Percentiles rank a stretch among this genome's conserved stretches.
Conservation (phyloP, 1,140 invertebrate genomes). For the Formica exsecta region DNA sequence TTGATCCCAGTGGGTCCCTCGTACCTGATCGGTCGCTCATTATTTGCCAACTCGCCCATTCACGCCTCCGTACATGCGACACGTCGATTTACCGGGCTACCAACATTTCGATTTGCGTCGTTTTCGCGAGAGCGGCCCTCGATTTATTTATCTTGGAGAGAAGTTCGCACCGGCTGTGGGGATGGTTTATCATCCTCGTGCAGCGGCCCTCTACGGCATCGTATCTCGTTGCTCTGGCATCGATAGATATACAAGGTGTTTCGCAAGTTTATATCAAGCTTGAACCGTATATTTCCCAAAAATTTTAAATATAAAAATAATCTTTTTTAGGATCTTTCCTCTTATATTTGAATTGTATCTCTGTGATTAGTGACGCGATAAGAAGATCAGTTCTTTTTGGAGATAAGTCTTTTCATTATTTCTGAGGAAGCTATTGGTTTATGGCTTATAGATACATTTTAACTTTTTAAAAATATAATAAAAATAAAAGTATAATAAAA, state of each 20-base stretch:
- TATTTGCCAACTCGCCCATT: constrained; percentile 59
- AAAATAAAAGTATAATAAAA: too few relatives aligned
- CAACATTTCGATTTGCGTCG: constrained; percentile 67
- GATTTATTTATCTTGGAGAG: constrained; percentile 79
- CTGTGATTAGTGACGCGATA: neutral
- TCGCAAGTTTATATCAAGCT: neutral
- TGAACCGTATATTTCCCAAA: neutral
- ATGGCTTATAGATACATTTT: neutral
- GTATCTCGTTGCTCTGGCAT: constrained; percentile 40
- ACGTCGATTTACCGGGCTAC: constrained; percentile 32
- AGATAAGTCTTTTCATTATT: neutral
- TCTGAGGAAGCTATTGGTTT: neutral
- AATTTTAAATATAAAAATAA: neutral
- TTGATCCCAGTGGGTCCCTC: neutral
- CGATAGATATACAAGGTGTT: constrained; percentile 27
- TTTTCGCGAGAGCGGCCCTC: constrained; percentile 46
- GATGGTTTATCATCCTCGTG: constrained; percentile 51
- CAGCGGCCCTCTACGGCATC: constrained; percentile 6
- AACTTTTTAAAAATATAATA: neutral
- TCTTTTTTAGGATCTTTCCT: neutral
- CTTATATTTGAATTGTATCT: neutral
- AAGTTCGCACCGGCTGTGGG: constrained; percentile 41
- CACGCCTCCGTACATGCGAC: constrained; percentile 35
- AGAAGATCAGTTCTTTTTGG: neutral
- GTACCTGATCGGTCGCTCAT: constrained; percentile 31